Evolutionary conservation across 2,113 vertebrate genomes (phyloP).

Genomic region (Myotis yumanensis): DNA sequence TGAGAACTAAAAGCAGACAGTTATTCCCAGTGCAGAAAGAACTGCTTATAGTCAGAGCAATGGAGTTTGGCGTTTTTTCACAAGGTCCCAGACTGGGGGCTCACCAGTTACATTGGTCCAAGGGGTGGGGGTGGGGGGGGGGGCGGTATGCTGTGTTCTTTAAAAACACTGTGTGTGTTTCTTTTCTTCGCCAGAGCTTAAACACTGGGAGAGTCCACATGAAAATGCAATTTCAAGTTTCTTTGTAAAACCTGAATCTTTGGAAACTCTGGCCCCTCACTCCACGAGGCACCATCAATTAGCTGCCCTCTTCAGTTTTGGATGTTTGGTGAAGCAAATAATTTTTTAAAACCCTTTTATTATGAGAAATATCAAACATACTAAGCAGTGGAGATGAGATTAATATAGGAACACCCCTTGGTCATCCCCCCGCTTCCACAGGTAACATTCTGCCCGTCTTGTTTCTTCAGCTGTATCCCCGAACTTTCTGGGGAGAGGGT

Average conservation of each 20-base stretch:
- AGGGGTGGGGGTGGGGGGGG: too few species aligned
- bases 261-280: background rate
- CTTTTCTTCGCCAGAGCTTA: background rate
- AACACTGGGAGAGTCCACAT: background rate
- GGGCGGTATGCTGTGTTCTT: background rate
- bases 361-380: background rate
- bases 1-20: background rate
- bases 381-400: background rate
- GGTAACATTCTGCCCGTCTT: background rate
- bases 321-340: background rate
- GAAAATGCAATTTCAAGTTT: background rate
- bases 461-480: background rate
- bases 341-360: background rate
- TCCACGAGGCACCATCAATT: background rate
- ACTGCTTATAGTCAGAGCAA: background rate
- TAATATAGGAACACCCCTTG: fast-evolving
- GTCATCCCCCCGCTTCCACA: background rate
- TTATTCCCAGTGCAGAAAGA: background rate
- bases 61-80: background rate
- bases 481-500: background rate
- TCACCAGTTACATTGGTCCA: background rate
- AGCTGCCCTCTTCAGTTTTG: background rate
- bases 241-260: background rate
- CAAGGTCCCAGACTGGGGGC: background rate
- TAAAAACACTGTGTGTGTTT: background rate